Evolutionary conservation across 2,888 invertebrate genomes (phyloP).

Genomic region (Drosophila paramelanica): DNA sequence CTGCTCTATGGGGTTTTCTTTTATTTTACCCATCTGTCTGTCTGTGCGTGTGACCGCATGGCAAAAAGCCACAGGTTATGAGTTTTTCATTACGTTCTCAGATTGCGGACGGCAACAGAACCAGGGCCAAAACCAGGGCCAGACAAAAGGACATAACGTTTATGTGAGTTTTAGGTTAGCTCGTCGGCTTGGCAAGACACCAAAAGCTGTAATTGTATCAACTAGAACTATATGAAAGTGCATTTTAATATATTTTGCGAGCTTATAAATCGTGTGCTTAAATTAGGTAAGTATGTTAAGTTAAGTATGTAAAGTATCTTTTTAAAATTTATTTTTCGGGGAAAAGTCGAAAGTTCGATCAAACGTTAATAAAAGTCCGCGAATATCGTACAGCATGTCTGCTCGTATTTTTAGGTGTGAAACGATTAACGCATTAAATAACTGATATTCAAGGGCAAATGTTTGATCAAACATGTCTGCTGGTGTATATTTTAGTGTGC

Average conservation of each 20-base stretch:
- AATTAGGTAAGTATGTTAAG: no score
- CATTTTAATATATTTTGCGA: conserved; percentile 32
- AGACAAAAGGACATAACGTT: conserved; percentile 29
- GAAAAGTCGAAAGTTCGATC: conserved; percentile 1
- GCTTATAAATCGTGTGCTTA: conserved; percentile 7
- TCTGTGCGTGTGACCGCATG: conserved; percentile 74
- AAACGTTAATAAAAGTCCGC: no score
- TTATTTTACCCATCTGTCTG: conserved; percentile 22
- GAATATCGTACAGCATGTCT: no score
- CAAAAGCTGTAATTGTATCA: conserved; percentile 55
- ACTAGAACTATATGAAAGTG: conserved; percentile 19
- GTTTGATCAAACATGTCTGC: background rate
- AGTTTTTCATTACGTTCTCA: conserved; percentile 70
- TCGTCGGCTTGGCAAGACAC: conserved; percentile 60
- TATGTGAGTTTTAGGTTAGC: conserved; percentile 55
- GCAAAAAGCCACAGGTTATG: conserved; percentile 78
- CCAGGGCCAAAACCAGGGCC: background rate
- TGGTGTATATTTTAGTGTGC: conserved; percentile 5
- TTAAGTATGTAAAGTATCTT: background rate
- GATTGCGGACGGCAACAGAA: conserved; percentile 38
- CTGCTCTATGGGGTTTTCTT: conserved; percentile 16
- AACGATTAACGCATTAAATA: background rate
- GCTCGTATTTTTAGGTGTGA: background rate
- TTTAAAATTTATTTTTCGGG: background rate
- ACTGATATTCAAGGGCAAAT: background rate